These are phyloP conservation scores for Bradynema listronoti DNA, from an alignment of 1,140 invertebrate species.

Conservation along the genomic window DNA sequence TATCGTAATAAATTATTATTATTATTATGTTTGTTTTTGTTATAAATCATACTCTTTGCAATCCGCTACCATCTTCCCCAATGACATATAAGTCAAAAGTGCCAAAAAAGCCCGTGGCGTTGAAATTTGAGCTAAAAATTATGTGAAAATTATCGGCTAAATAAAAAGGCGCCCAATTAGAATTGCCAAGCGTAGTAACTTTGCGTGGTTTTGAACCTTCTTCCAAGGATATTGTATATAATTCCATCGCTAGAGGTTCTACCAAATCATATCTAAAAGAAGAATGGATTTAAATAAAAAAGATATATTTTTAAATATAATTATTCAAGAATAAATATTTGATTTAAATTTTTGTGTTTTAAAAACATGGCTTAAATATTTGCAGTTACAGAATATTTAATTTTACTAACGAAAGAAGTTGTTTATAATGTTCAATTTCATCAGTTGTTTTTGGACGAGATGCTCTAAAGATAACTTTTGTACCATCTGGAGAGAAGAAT, in stretches of 20 bases:
- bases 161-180: conserved; percentile 40
- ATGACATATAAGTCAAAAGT: conserved; percentile 30
- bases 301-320: not conserved
- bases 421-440: conserved; percentile 33
- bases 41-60: conserved; percentile 23
- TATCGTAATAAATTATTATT: no score
- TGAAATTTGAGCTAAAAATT: conserved; percentile 37
- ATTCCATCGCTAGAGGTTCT: conserved; percentile 34
- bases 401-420: conserved; percentile 28
- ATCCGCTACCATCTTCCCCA: conserved; percentile 25
- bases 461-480: conserved; percentile 31
- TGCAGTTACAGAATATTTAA: no score
- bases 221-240: conserved; percentile 30
- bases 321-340: not conserved
- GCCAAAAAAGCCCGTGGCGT: conserved; percentile 30
- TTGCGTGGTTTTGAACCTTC: conserved; percentile 16
- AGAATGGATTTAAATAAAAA: not conserved
- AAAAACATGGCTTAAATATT: no score
- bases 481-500: conserved; percentile 35
- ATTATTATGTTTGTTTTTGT: no score
- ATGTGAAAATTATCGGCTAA: conserved; percentile 26
- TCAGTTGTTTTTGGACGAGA: conserved; percentile 27
- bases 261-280: conserved; percentile 30
- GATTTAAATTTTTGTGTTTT: conserved; percentile 9
- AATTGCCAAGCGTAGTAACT: conserved; percentile 30